A percentile compares a stretch with the other conserved stretches of the same genome.
Conservation (phyloP, 2,113 vertebrate species). For the Phalacrocorax aristotelis region DNA sequence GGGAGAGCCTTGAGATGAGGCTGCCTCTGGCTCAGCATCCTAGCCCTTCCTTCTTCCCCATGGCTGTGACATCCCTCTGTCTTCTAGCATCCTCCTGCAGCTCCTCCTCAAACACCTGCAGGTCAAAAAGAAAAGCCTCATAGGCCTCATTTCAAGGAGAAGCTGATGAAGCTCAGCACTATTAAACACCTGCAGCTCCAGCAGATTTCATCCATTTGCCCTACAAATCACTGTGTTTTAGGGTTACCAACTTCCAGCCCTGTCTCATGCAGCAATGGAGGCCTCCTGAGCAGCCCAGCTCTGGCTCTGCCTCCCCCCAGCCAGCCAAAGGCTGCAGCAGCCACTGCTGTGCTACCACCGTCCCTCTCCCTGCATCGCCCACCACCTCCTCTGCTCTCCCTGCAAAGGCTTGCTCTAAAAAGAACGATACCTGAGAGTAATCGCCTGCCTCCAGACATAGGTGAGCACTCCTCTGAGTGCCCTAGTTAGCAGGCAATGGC, state of each 20-base stretch:
- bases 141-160: background rate
- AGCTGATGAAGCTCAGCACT: background rate
- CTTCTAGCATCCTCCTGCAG: background rate
- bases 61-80: background rate
- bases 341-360: rapidly evolving
- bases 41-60: background rate
- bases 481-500: conserved; percentile 20
- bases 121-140: background rate
- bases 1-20: background rate
- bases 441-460: background rate
- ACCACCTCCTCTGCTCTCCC: background rate
- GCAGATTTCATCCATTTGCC: conserved; percentile 9
- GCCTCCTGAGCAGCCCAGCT: background rate
- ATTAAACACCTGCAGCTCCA: background rate
- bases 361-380: background rate
- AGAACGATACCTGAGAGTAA: background rate
- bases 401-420: background rate
- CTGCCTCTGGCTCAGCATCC: background rate
- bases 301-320: background rate
- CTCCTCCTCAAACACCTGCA: background rate
- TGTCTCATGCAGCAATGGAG: background rate
- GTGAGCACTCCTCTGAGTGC: background rate
- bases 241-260: background rate
- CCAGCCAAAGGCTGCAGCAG: background rate
- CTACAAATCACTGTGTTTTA: background rate